Conservation (phyloP, 2,797 vertebrate genomes). For the Psittacula derbiana region DNA sequence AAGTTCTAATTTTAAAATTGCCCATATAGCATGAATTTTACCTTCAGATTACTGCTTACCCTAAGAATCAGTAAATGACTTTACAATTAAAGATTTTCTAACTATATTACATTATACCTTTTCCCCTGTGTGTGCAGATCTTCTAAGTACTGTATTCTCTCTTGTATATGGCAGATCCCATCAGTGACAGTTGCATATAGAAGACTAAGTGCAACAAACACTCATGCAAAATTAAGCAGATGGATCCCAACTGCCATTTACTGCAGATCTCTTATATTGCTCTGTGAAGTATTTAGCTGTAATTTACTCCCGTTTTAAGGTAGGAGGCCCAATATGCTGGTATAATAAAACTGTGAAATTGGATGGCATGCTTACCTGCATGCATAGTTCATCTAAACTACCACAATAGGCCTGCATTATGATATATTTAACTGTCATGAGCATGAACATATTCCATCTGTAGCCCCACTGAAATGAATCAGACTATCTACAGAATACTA, state of each 20-base stretch:
- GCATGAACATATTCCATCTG: not conserved
- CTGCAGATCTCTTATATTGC: not conserved
- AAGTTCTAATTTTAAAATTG: not conserved
- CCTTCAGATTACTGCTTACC: not conserved
- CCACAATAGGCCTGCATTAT: not conserved
- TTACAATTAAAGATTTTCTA: not conserved
- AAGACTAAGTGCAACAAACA: not conserved
- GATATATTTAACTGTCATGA: not conserved
- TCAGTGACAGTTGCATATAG: not conserved
- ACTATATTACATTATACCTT: not conserved
- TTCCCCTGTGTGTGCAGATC: not conserved
- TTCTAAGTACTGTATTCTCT: not conserved
- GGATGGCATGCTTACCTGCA: not conserved
- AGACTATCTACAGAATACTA: not conserved
- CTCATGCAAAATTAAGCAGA: slow-evolving; percentile 27
- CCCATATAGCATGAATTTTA: not conserved
- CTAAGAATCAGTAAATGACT: not conserved
- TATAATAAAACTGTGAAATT: not conserved
- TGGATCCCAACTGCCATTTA: not conserved
- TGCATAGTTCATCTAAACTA: not conserved
- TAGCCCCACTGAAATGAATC: not conserved
- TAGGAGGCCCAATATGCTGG: not conserved
- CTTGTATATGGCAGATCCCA: not conserved
- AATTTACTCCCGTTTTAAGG: slow-evolving; percentile 17
- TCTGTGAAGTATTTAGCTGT: not conserved